These are phyloP conservation scores for Oxystoma pomonae DNA, from an alignment of 2,888 invertebrate species.

Conservation along the genomic window DNA sequence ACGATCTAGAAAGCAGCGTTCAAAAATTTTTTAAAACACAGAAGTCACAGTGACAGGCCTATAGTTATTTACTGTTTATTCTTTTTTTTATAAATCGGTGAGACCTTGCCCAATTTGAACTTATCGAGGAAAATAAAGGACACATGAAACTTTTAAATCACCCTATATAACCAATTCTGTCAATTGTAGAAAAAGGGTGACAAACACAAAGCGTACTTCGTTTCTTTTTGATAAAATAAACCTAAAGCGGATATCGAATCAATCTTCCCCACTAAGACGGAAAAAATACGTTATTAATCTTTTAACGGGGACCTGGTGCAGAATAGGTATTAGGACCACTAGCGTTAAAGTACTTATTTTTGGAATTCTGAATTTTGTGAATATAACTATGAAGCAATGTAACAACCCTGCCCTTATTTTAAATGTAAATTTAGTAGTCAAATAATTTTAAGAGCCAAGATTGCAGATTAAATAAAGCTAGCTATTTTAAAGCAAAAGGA, in stretches of 20 bases:
- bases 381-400: too few relatives aligned
- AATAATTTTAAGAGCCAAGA: too few relatives aligned
- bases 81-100: constrained; percentile 9
- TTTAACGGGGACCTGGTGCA: neutral
- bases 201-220: neutral
- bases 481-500: too few relatives aligned
- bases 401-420: too few relatives aligned
- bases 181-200: neutral
- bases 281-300: neutral
- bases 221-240: neutral
- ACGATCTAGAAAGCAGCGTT: constrained; percentile 8
- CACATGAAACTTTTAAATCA: too few relatives aligned
- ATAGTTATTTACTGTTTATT: constrained; percentile 10
- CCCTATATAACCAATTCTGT: neutral
- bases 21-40: constrained; percentile 14
- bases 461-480: too few relatives aligned
- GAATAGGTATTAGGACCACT: too few relatives aligned
- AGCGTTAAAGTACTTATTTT: too few relatives aligned
- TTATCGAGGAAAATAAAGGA: constrained; percentile 7
- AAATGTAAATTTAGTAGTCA: too few relatives aligned
- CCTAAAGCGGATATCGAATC: neutral
- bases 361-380: too few relatives aligned
- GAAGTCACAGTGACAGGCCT: constrained; percentile 12
- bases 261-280: neutral
- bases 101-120: constrained; percentile 14